phyloP scores from a whole-genome alignment of 1,140 invertebrate species.

The Bombus waltoni region DNA sequence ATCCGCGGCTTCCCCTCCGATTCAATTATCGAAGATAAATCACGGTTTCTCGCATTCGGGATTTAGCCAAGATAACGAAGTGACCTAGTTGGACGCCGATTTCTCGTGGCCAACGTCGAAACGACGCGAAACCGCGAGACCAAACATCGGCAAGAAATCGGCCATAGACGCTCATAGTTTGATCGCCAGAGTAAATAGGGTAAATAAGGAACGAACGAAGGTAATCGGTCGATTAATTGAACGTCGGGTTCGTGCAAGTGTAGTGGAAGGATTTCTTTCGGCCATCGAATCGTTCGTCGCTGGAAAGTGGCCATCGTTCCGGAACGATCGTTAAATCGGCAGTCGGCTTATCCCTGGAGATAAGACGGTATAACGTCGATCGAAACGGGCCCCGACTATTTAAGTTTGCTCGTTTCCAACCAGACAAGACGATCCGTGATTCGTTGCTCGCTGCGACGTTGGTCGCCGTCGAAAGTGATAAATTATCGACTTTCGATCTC shows the following conservation, averaged over 20 bases:
- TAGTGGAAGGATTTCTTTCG: constrained; percentile 48
- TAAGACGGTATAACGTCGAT: too few relatives aligned
- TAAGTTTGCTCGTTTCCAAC: too few relatives aligned
- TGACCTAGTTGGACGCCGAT: not conserved
- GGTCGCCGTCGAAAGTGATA: too few relatives aligned
- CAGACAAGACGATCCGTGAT: too few relatives aligned
- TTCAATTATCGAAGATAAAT: constrained; percentile 19
- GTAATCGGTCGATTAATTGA: constrained; percentile 58
- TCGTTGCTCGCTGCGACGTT: too few relatives aligned
- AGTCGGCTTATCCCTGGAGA: constrained; percentile 4
- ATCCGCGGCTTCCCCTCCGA: not conserved
- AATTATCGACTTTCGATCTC: too few relatives aligned
- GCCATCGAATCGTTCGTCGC: constrained; percentile 6
- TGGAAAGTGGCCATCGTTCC: constrained; percentile 39
- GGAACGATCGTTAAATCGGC: constrained; percentile 43
- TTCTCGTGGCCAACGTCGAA: not conserved
- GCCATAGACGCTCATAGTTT: constrained; percentile 28
- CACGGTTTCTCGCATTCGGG: not conserved
- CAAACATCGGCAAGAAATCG: not conserved
- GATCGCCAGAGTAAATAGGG: constrained; percentile 44
- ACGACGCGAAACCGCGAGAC: not conserved
- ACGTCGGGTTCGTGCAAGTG: constrained; percentile 7
- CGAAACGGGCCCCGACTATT: too few relatives aligned
- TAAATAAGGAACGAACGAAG: not conserved
- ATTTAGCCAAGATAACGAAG: constrained; percentile 25